phyloP scores from a whole-genome alignment of 2,797 vertebrate genomes.

The Argyrosomus regius region DNA sequence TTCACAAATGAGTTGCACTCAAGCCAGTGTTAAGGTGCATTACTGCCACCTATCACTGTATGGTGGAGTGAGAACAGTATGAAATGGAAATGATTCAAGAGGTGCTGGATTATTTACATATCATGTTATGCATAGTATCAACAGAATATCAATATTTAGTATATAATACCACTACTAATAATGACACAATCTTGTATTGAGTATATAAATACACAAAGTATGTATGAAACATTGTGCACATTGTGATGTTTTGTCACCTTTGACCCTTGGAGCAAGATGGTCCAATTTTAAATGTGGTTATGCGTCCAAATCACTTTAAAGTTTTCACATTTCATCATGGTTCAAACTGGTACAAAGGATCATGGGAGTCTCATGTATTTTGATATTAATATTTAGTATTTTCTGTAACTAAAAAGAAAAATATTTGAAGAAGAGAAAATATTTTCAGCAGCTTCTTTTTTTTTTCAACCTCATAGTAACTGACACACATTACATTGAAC shows the following conservation, averaged over 20 bases:
- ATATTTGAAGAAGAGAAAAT: neutral
- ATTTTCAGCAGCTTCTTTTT: neutral
- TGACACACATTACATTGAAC: slow-evolving; percentile 58
- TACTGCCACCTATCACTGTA: too few relatives aligned
- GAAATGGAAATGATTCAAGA: too few relatives aligned
- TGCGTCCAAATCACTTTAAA: neutral
- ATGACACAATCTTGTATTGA: too few relatives aligned
- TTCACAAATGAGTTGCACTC: too few relatives aligned
- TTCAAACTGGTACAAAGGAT: neutral
- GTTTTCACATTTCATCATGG: neutral
- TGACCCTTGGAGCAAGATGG: neutral
- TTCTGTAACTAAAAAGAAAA: neutral
- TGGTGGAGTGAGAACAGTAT: too few relatives aligned
- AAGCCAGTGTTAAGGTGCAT: too few relatives aligned
- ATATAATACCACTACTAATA: too few relatives aligned
- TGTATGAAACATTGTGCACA: neutral
- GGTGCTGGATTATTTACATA: too few relatives aligned
- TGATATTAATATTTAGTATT: neutral
- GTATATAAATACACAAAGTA: neutral
- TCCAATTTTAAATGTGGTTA: neutral
- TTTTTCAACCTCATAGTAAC: slow-evolving; percentile 28
- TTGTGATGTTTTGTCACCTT: neutral
- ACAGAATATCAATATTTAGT: too few relatives aligned
- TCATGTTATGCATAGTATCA: too few relatives aligned
- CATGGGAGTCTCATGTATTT: too few relatives aligned